These are phyloP conservation scores for Henicopernis longicauda DNA, from an alignment of 2,113 vertebrate species.

Conservation along the genomic window DNA sequence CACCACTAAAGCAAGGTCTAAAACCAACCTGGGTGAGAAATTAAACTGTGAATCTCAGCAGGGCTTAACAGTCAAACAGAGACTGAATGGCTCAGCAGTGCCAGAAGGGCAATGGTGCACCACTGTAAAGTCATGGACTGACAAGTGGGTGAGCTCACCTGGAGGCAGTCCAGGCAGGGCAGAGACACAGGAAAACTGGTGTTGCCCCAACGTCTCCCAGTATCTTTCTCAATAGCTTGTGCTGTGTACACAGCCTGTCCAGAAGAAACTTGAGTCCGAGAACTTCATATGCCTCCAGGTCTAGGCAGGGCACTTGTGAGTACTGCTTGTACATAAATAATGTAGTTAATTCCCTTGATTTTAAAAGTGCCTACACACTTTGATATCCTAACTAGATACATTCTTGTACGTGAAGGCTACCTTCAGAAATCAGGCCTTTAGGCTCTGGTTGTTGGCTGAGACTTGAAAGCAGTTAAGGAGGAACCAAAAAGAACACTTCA, in stretches of 20 bases:
- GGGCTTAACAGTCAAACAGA: neutral
- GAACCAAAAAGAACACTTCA: neutral
- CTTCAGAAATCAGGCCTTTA: neutral
- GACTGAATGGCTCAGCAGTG: neutral
- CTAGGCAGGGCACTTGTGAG: neutral
- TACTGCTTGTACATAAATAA: neutral
- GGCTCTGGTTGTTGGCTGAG: neutral
- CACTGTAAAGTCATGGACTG: neutral
- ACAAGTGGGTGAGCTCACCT: neutral
- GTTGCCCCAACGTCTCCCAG: neutral
- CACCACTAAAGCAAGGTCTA: neutral
- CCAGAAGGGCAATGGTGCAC: neutral
- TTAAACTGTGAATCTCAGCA: neutral
- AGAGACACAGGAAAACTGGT: neutral
- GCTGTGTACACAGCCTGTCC: neutral
- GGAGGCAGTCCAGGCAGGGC: neutral
- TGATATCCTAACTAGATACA: neutral
- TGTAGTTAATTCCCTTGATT: neutral
- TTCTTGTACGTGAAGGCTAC: neutral
- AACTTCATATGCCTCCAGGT: neutral
- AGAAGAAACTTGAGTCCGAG: neutral
- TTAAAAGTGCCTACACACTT: neutral
- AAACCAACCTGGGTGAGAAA: neutral
- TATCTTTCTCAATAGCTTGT: neutral
- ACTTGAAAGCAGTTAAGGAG: neutral